These are phyloP conservation scores for Arenicola marina DNA, from an alignment of 2,888 invertebrate species.

Conservation along the genomic window DNA sequence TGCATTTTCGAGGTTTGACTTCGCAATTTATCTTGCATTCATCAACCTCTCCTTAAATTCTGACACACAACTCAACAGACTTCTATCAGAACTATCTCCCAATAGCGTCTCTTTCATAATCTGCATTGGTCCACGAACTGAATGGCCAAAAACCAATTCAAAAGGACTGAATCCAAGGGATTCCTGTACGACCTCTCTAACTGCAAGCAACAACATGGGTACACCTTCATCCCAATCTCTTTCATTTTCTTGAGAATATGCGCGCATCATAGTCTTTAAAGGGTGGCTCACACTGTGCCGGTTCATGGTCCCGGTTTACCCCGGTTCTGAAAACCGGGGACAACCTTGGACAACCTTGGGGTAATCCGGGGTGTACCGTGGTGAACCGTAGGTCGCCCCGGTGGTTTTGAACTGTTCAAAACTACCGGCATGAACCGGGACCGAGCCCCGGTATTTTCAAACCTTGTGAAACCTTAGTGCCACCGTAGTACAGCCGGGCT, in stretches of 20 bases:
- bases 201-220: conserved; percentile 10
- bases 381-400: too few relatives aligned
- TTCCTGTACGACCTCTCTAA: conserved; percentile 8
- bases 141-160: conserved; percentile 14
- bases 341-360: too few relatives aligned
- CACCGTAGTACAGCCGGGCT: too few relatives aligned
- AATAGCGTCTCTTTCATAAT: conserved; percentile 4
- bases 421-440: too few relatives aligned
- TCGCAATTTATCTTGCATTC: conserved; percentile 5
- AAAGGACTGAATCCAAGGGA: conserved; percentile 13
- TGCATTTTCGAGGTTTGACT: not conserved
- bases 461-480: too few relatives aligned
- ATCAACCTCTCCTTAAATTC: not conserved
- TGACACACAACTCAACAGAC: not conserved
- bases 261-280: conserved; percentile 3
- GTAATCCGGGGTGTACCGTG: too few relatives aligned
- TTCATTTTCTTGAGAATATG: conserved; percentile 1
- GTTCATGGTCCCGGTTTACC: too few relatives aligned
- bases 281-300: too few relatives aligned
- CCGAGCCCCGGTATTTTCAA: too few relatives aligned
- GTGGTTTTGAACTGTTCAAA: too few relatives aligned
- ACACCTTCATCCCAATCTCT: conserved; percentile 6
- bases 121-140: conserved; percentile 7
- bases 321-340: too few relatives aligned
- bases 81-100: not conserved